These are phyloP conservation scores for Phyllotreta cruciferae DNA, from an alignment of 2,888 invertebrate species.

Conservation along the genomic window DNA sequence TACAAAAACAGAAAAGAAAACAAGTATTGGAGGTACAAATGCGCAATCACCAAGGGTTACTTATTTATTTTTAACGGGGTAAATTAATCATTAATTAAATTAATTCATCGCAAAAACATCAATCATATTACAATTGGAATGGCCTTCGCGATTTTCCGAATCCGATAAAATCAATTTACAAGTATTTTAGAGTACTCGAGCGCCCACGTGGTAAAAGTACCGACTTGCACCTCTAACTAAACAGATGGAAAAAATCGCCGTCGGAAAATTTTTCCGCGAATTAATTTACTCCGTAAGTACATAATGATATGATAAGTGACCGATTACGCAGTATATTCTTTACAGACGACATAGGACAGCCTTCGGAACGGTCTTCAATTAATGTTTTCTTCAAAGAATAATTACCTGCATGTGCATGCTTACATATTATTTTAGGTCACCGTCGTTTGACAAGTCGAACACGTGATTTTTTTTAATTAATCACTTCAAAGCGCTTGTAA, in stretches of 20 bases:
- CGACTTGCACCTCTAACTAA: no score
- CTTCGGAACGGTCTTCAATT: conserved; percentile 17
- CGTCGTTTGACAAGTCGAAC: conserved; percentile 14
- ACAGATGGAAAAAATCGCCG: background rate
- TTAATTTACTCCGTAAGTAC: conserved; percentile 8
- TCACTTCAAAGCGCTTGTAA: conserved; percentile 9
- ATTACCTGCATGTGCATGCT: conserved; percentile 24
- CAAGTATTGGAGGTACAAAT: no score
- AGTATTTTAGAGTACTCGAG: no score
- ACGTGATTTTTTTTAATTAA: conserved; percentile 26
- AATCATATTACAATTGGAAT: no score
- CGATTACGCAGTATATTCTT: conserved; percentile 19
- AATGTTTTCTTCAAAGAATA: conserved; percentile 35
- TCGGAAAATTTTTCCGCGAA: background rate
- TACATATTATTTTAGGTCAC: conserved; percentile 27
- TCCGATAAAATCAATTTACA: no score
- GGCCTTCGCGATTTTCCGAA: no score
- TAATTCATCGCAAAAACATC: no score
- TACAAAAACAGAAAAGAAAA: no score
- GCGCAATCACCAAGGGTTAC: no score
- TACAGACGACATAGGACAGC: conserved; percentile 7
- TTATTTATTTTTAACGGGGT: no score
- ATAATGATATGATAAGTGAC: conserved; percentile 17
- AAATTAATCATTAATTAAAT: no score
- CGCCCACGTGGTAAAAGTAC: no score